Evolutionary conservation across 2,888 invertebrate species (phyloP), one percentile per base, ranked within the genome.

Genomic region (Ormyrus pomaceus): DNA sequence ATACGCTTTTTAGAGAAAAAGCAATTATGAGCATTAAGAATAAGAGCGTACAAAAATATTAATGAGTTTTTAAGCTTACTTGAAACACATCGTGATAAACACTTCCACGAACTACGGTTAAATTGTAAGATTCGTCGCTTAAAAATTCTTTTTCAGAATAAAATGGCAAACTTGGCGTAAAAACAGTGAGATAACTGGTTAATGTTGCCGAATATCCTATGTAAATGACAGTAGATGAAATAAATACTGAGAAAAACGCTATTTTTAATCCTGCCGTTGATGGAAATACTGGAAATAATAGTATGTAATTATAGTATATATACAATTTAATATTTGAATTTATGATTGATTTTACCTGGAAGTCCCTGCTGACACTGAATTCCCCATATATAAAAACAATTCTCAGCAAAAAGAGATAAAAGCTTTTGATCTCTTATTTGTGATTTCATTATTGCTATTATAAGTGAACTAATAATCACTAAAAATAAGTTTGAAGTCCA

Each of bases 131-230:
- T 2, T 80, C 80, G 46, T 84, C 81, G 1, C 75, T 6, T 7
- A 83, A 59, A 11, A 86, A 84, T 51, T 82, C 84, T 8, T 80
- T 66, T 6, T 85, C 69, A 13, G 73, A 78, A 0, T 46, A 61
- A 66, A 86, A 86, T 1, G 86, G 86, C 69, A 84, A 51, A 6
- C 6, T 70, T 7, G 73, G 71, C n/a, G 53, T 65, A 19, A 68
- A 69, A 0, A 84, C 77, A 55, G 86, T 82, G n/a, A 86, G 81
- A 51, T 79, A 85, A 11, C 85, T 83, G 9, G 84, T 84, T 9
- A 86, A 80, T 6, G 82, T 79, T 6, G 86, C 86, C 0, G 85
- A 84, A 66, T 86, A 86, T 3, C 82, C 81, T 0, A 83, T 80
- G 53, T 81, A 77, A 5, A 84, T 68, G 2, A 85, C 65, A 48